Evolutionary conservation across 2,113 vertebrate species (phyloP), one percentile per base, ranked within the genome.

Genomic region (Phasianus colchicus): DNA sequence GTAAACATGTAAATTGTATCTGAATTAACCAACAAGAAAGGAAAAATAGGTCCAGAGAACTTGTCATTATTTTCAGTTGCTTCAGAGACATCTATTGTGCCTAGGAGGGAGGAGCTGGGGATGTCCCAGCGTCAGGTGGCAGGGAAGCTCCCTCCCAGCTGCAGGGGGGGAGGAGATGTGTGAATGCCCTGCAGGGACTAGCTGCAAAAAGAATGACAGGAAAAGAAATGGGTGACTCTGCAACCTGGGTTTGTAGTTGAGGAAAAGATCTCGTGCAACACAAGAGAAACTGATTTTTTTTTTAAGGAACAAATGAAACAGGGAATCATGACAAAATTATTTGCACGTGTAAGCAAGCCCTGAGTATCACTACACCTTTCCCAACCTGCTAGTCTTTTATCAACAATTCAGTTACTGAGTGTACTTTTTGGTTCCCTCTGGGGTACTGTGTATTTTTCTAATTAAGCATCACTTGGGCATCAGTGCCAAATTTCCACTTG

Each of bases 61-160:
- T 52, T 45, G 30, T n/a, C 17, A 4, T 71, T 55, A 12, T 42
- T 70, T 21, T 1, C 20, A 10, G 45, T 18, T 7, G 2, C 21
- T 15, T 54, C 69, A 13, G 19, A 66, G 57, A 10, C 4, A 3
- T 29, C 4, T 4, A 0, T 18, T 40, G 11, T 12, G 78, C 6
- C 7, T 3, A 4, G 8, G 63, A 52, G 50, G n/a, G 42, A 47
- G 34, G 11, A 38, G 76, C 76, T 29, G 64, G 4, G 40, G 14
- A 34, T 21, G 27, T 84, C 36, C 50, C n/a, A 30, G 17, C 47
- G 7, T 20, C 14, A 48, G 50, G 17, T 5, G 47, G 66, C 52
- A 58, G 67, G 42, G 22, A 43, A 16, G 36, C 57, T 71, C 11
- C 13, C 19, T 71, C 8, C 1, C 6, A 52, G 40, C 0, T 40